Evolutionary conservation across 64 coral and sea anemone genomes (phyloP).

Genomic region (Astreopora myriophthalma): DNA sequence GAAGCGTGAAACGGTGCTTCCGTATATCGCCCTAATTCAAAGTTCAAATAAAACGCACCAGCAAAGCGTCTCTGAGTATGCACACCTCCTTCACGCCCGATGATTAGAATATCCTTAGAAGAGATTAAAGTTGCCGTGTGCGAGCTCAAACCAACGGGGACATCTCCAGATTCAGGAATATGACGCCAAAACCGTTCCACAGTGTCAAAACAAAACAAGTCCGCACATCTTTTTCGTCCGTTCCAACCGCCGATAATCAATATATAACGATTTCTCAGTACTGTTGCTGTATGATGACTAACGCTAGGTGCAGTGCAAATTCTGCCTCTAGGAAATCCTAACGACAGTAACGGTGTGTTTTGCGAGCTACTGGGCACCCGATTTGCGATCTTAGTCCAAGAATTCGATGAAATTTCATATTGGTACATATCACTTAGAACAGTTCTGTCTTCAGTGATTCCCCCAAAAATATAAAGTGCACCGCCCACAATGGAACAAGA

Average conservation of each 20-base stretch:
- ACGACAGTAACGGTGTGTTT: conserved; percentile 31
- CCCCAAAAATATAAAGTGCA: conserved; percentile 88
- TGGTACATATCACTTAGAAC: conserved; percentile 71
- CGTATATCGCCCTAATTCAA: conserved; percentile 79
- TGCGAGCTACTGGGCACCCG: not conserved
- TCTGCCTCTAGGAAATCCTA: conserved; percentile 46
- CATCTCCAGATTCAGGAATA: conserved; percentile 75
- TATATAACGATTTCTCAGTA: conserved; percentile 80
- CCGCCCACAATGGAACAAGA: conserved; percentile 75
- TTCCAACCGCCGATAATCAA: conserved; percentile 94
- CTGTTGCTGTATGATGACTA: conserved; percentile 88
- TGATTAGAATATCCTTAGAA: conserved; percentile 76
- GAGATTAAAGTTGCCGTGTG: conserved; percentile 81
- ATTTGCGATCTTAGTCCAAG: conserved; percentile 63
- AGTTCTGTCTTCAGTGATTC: conserved; percentile 72
- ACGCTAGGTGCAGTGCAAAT: conserved; percentile 68
- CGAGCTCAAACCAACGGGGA: conserved; percentile 94
- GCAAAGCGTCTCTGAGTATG: conserved; percentile 90
- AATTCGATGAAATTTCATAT: conserved; percentile 65
- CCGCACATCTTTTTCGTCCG: conserved; percentile 88
- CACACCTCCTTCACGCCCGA: conserved; percentile 93
- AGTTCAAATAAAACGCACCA: conserved; percentile 89
- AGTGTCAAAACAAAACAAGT: conserved; percentile 88
- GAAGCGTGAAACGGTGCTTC: conserved; percentile 80
- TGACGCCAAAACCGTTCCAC: conserved; percentile 52